These are phyloP conservation scores for Periophthalmodon schlosseri DNA, from an alignment of 2,113 vertebrate species.

Conservation along the genomic window DNA sequence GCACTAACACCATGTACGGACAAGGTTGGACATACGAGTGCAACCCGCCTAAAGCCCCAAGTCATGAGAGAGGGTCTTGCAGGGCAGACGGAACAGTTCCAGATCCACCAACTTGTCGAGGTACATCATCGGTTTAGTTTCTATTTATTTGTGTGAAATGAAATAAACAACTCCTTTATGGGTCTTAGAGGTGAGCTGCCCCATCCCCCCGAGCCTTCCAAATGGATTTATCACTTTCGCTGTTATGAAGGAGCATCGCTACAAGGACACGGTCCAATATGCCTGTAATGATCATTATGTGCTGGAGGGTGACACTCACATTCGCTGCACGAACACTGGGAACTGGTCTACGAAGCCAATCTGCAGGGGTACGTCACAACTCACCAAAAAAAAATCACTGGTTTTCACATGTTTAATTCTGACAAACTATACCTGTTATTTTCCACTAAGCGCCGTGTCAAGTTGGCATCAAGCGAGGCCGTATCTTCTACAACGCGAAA, in stretches of 20 bases:
- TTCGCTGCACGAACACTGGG: conserved; percentile 81
- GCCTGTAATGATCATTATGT: conserved; percentile 79
- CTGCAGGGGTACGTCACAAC: conserved; percentile 80
- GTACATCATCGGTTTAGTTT: conserved; percentile 56
- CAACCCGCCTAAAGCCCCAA: conserved; percentile 71
- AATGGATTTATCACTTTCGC: conserved; percentile 86
- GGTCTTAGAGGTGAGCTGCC: conserved; percentile 81
- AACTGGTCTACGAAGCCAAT: conserved; percentile 83
- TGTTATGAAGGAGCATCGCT: conserved; percentile 75
- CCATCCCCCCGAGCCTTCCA: conserved; percentile 76
- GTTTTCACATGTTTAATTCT: neutral
- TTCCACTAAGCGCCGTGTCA: conserved; percentile 81
- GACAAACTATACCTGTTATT: neutral
- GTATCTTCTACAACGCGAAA: conserved; percentile 79
- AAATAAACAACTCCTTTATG: conserved; percentile 3
- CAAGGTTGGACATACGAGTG: conserved; percentile 81
- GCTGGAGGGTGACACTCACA: conserved; percentile 79
- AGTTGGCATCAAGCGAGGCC: conserved; percentile 82
- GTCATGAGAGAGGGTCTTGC: conserved; percentile 81
- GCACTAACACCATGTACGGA: conserved; percentile 66
- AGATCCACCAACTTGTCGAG: conserved; percentile 79
- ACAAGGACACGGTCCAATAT: conserved; percentile 83
- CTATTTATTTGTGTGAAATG: neutral
- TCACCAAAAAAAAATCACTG: neutral
- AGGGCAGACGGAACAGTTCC: conserved; percentile 77